phyloP scores from a whole-genome alignment of 2,113 vertebrate genomes.

The Isurus oxyrinchus region DNA sequence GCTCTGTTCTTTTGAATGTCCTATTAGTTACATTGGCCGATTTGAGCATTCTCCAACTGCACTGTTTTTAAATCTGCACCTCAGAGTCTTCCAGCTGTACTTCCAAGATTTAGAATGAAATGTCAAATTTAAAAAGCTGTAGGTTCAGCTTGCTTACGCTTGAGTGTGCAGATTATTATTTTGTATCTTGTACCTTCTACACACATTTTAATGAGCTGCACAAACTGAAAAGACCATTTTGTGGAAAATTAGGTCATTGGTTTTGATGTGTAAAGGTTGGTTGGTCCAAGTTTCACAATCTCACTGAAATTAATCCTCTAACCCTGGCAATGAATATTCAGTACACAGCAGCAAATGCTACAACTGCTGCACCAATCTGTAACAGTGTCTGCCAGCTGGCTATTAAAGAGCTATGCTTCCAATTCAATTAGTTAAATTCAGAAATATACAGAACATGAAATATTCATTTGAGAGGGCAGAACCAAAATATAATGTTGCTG shows the following conservation, averaged over 20 bases:
- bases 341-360: background rate
- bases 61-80: background rate
- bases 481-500: background rate
- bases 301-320: constrained; percentile 5
- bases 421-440: background rate
- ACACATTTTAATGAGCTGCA: background rate
- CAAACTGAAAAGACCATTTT: background rate
- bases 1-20: background rate
- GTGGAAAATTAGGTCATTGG: constrained; percentile 18
- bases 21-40: background rate
- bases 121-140: background rate
- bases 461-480: background rate
- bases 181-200: background rate
- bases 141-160: background rate
- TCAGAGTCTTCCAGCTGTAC: background rate
- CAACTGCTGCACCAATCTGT: background rate
- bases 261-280: background rate
- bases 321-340: background rate
- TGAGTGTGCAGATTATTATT: background rate
- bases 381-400: background rate
- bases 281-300: background rate
- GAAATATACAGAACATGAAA: background rate
- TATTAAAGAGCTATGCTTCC: background rate
- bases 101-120: background rate
- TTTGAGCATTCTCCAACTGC: background rate